Evolutionary conservation across 1,140 invertebrate genomes (phyloP), one percentile per base, ranked within the genome.

Genomic region (Bombus sibiricus): DNA sequence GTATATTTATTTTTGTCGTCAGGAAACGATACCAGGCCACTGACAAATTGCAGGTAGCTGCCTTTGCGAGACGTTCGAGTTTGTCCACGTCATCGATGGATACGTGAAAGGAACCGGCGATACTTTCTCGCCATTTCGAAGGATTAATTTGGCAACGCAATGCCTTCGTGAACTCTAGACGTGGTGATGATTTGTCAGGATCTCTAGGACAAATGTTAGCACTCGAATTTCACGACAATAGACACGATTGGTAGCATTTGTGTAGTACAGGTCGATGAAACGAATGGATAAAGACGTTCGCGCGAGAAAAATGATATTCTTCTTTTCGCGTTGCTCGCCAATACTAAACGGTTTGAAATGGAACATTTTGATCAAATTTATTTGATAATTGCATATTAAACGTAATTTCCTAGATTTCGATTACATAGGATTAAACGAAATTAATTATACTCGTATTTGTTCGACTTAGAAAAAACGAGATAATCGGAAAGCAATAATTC

Each of bases 21-120:
- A 71, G 41, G 71, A 74, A 86, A 83, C 87, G 88, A 89, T 89
- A 47, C 57, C 32, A 28, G 18, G 32, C 57, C n/a, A 39, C 72
- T 86, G 87, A 89, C 76, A 89, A 89, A 89, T 89, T 84, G 80
- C 59, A 25, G 80, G 76, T 81, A 76, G 84, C 64, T 80, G 78
- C 59, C 79, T 83, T 77, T 64, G 83, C 71, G 79, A 89, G 43
- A 62, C 76, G 75, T 72, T 53, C 75, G 80, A 77, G 80, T 89
- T 89, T 89, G 84, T 89, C 66, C 84, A 25, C 62, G 88, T 89
- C 83, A 81, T 84, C 86, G 74, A 77, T 66, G 79, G 62, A 66
- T 78, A 62, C 32, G 53, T 64, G 75, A 43, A 74, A 89, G 80
- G 41, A 89, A 71, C 75, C 28, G 43, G 66, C 88, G 80, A 84